Percentiles rank a stretch among this genome's conserved stretches.
Evolutionary conservation across 2,888 invertebrate genomes (phyloP).

Genomic region (Acanthosepion pharaonis): DNA sequence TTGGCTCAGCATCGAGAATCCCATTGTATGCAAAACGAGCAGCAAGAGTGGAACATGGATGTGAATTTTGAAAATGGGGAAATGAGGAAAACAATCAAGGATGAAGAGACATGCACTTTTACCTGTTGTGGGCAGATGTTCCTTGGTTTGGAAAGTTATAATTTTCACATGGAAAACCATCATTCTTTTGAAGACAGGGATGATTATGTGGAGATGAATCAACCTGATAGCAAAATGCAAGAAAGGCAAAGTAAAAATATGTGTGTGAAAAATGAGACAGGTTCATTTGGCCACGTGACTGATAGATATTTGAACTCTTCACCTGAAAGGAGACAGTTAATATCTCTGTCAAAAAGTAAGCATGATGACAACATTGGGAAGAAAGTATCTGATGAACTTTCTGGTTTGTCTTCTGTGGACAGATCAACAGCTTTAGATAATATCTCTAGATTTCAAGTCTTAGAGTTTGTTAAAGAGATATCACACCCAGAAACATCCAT

Average conservation of each 20-base stretch:
- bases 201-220: background rate
- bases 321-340: background rate
- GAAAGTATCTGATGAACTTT: background rate
- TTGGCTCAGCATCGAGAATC: background rate
- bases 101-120: background rate
- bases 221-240: background rate
- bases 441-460: background rate
- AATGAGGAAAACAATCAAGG: background rate
- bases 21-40: background rate
- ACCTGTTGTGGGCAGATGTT: conserved; percentile 41
- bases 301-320: background rate
- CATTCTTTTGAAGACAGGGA: background rate
- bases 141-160: conserved; percentile 12
- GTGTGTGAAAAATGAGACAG: background rate
- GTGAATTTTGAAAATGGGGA: background rate
- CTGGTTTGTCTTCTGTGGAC: background rate
- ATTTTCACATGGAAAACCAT: conserved; percentile 11
- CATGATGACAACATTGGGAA: background rate
- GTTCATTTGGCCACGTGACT: background rate
- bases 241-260: background rate
- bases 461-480: background rate
- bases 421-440: background rate
- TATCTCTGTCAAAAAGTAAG: background rate
- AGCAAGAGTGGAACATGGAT: background rate
- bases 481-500: background rate